These are phyloP conservation scores for Nicator chloris DNA, from an alignment of 2,113 vertebrate genomes.

Conservation along the genomic window DNA sequence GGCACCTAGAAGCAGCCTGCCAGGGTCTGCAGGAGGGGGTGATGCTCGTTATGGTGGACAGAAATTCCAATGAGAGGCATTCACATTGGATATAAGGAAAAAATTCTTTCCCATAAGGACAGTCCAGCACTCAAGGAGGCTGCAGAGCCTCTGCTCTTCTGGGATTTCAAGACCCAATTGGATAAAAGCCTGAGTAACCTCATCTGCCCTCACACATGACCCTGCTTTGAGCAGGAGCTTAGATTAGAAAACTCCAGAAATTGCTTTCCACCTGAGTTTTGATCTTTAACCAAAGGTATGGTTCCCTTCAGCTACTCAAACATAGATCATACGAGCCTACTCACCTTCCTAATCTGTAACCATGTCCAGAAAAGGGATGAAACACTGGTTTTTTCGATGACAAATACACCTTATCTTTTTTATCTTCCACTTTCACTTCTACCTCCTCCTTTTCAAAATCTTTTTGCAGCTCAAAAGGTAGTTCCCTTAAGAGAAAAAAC, in stretches of 20 bases:
- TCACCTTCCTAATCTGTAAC: constrained; percentile 93
- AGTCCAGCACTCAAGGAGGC: not conserved
- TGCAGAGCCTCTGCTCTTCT: not conserved
- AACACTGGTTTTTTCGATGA: constrained; percentile 80
- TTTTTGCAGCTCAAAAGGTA: constrained; percentile 85
- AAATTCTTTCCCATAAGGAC: not conserved
- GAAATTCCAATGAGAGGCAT: not conserved
- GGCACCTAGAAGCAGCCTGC: not conserved
- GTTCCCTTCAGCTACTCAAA: not conserved
- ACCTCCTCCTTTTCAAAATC: constrained; percentile 87
- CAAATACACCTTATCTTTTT: constrained; percentile 85
- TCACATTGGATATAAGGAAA: not conserved
- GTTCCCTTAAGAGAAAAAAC: constrained; percentile 74
- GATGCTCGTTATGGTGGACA: not conserved
- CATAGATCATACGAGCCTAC: not conserved
- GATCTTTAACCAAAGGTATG: not conserved
- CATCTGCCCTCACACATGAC: not conserved
- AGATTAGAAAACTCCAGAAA: not conserved
- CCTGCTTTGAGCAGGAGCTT: not conserved
- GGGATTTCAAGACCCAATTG: not conserved
- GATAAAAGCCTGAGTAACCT: not conserved
- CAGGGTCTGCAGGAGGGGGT: not conserved
- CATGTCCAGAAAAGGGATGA: constrained; percentile 88
- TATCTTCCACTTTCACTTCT: constrained; percentile 90
- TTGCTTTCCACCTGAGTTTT: not conserved